A percentile compares a stretch with the other conserved stretches of the same genome.
Conservation (phyloP, 2,113 vertebrate species). For the Heterocephalus glaber region DNA sequence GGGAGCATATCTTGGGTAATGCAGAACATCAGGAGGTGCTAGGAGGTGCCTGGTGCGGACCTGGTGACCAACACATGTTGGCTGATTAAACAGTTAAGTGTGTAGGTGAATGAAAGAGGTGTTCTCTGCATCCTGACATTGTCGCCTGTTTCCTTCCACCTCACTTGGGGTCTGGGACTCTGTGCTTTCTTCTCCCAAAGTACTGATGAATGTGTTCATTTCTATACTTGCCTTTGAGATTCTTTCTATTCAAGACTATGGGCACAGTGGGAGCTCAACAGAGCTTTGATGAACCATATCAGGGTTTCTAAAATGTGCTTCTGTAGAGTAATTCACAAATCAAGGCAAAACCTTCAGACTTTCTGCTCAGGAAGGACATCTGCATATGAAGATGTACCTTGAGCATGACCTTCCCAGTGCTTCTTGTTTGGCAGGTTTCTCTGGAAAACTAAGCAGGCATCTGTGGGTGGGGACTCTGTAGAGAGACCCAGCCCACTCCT, state of each 20-base stretch:
- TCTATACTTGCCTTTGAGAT: not conserved
- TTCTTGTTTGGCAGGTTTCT: not conserved
- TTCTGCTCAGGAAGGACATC: not conserved
- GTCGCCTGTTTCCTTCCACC: too few species aligned
- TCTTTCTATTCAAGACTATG: not conserved
- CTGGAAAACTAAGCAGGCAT: not conserved
- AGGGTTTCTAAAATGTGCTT: not conserved
- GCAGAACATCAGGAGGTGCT: not conserved
- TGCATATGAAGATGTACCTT: too few species aligned
- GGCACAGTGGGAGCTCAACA: not conserved
- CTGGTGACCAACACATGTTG: too few species aligned
- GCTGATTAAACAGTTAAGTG: not conserved
- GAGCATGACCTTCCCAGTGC: not conserved
- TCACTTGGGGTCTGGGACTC: too few species aligned
- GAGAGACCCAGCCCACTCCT: not conserved
- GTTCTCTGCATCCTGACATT: accelerated
- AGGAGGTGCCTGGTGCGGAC: not conserved
- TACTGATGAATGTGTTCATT: not conserved
- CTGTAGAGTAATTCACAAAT: not conserved
- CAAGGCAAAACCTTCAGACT: not conserved
- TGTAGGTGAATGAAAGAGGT: not conserved
- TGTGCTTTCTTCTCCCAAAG: not conserved
- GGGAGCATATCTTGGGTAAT: not conserved
- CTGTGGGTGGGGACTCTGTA: not conserved
- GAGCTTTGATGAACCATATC: not conserved